Evolutionary conservation across 2,113 vertebrate genomes (phyloP), one percentile per base, ranked within the genome.

Genomic region (Stercorarius parasiticus): DNA sequence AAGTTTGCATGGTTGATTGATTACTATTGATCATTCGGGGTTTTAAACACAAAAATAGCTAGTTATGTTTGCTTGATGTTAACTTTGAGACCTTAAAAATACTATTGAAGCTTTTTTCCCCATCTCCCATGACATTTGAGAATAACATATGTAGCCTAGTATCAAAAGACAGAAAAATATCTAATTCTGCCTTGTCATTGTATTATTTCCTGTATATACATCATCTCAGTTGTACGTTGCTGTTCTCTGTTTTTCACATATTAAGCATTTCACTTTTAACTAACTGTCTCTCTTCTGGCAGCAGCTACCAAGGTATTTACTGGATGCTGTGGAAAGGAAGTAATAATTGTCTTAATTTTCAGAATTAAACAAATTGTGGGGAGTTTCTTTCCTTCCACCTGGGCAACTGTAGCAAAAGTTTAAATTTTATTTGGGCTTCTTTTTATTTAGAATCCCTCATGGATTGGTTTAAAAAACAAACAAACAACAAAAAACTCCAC

Each of bases 201-300:
- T 42, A 15, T 74, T 81, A 17, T 36, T 93, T 79, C 20, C 11
- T 81, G 2, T 30, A 6, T 56, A 7, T 30, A 9, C 3, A 26
- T 56, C 8, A 29, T 0, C 0, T 30, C 9, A 20, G 49, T 83
- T 74, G 15, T n/a, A 26, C 2, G 0, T 70, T 84, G 32, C 55
- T 70, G 43, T 67, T 6, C 34, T 87, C 15, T 45, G n/a, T 59
- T 78, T 62, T 78, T 40, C 43, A 25, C 15, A 1, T 49, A 13
- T 26, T 53, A 26, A 23, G 18, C 16, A 22, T 77, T 87, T 81
- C 0, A 16, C 49, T 73, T 72, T 76, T 71, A n/a, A 61, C 53
- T 67, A n/a, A 26, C 40, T 25, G 6, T 36, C 17, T 87, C 2
- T 93, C 5, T 29, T 71, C 27, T 59, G 26, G 27, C 16, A 74